Conservation (phyloP, 1,140 invertebrate species). For the Dryas iulia region DNA sequence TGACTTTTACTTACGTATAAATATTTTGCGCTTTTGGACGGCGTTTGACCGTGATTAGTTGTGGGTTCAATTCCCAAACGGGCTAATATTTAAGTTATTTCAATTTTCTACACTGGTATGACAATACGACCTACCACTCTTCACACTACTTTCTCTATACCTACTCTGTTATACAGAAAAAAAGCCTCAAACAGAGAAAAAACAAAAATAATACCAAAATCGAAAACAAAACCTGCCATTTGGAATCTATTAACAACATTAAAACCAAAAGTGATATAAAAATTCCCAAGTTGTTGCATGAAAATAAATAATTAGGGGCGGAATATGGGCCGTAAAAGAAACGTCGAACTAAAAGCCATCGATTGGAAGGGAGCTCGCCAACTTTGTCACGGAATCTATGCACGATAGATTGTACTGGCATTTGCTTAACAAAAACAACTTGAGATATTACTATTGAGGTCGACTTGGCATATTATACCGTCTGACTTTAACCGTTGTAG, state of each 20-base stretch:
- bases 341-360: constrained; percentile 65
- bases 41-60: too few species aligned
- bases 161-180: too few species aligned
- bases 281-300: constrained; percentile 40
- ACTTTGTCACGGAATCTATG: constrained; percentile 73
- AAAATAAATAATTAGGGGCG: constrained; percentile 63
- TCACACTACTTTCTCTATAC: too few species aligned
- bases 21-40: too few species aligned
- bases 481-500: too few species aligned
- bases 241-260: neutral
- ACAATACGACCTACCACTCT: too few species aligned
- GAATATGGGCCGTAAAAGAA: constrained; percentile 53
- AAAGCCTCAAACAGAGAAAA: neutral
- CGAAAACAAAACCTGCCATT: neutral
- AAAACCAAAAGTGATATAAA: constrained; percentile 6
- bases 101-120: too few species aligned
- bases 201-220: neutral
- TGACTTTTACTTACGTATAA: too few species aligned
- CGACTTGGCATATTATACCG: too few species aligned
- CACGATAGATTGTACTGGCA: constrained; percentile 70
- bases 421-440: constrained; percentile 43
- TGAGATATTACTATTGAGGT: too few species aligned
- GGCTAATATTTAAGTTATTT: too few species aligned
- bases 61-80: too few species aligned
- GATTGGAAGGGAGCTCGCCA: constrained; percentile 68